These are phyloP conservation scores for Bugulina stolonifera DNA, from an alignment of 2,888 invertebrate species.

Conservation along the genomic window DNA sequence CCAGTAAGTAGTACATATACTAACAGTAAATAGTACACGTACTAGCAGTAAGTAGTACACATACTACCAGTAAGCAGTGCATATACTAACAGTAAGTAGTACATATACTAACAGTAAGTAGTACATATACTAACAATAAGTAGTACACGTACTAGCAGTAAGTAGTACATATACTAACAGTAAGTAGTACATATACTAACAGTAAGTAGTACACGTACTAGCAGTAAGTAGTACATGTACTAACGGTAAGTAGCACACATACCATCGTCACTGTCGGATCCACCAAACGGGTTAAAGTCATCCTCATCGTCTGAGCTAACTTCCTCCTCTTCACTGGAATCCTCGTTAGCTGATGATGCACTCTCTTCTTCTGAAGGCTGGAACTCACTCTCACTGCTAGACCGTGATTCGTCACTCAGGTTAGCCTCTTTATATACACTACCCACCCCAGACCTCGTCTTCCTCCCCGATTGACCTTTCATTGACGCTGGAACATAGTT, in stretches of 20 bases:
- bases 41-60: background rate
- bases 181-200: background rate
- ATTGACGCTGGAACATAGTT: background rate
- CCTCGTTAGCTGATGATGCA: background rate
- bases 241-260: slow-evolving; percentile 22
- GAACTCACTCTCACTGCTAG: slow-evolving; percentile 34
- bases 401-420: slow-evolving; percentile 31
- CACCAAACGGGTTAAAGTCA: slow-evolving; percentile 89
- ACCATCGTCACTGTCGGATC: slow-evolving; percentile 55
- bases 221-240: background rate
- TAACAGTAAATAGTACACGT: background rate
- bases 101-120: background rate
- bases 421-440: slow-evolving; percentile 22
- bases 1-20: background rate
- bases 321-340: slow-evolving; percentile 30
- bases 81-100: background rate
- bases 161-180: background rate
- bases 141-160: too few relatives aligned
- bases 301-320: slow-evolving; percentile 52
- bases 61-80: background rate
- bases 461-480: background rate
- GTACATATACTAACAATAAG: background rate
- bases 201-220: background rate
- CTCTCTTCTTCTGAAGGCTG: slow-evolving; percentile 28
- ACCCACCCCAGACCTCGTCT: background rate